These are phyloP conservation scores for Australoheros scitulus DNA, from an alignment of 2,113 vertebrate species.

Conservation along the genomic window DNA sequence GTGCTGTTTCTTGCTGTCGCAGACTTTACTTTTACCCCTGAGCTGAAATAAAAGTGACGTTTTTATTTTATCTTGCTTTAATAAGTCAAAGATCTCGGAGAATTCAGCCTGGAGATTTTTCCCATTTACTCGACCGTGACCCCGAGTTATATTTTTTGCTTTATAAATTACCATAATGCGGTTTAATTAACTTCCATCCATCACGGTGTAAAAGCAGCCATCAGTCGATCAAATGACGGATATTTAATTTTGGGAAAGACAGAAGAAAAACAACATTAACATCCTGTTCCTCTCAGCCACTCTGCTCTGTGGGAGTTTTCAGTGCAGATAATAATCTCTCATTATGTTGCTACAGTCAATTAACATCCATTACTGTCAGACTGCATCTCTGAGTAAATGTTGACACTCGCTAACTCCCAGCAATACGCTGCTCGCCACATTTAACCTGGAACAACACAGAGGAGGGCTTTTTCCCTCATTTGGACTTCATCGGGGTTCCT, in stretches of 20 bases:
- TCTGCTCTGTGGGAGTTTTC: slow-evolving; percentile 63
- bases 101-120: slow-evolving; percentile 35
- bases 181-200: slow-evolving; percentile 58
- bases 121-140: slow-evolving; percentile 53
- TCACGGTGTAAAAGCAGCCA: slow-evolving; percentile 39
- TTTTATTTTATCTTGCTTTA: not conserved
- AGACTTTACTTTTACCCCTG: not conserved
- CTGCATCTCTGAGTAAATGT: slow-evolving; percentile 66
- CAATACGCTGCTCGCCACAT: slow-evolving; percentile 37
- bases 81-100: not conserved
- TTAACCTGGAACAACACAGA: slow-evolving; percentile 45
- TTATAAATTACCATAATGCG: slow-evolving; percentile 38
- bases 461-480: not conserved
- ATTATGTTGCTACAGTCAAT: slow-evolving; percentile 71
- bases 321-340: slow-evolving; percentile 65
- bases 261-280: slow-evolving; percentile 31
- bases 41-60: not conserved
- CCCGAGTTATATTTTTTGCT: not conserved
- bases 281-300: slow-evolving; percentile 43
- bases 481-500: not conserved
- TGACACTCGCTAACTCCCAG: slow-evolving; percentile 64
- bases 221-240: slow-evolving; percentile 23
- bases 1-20: not conserved
- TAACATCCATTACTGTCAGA: slow-evolving; percentile 71
- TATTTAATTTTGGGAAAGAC: slow-evolving; percentile 50